Percentiles rank a stretch among this genome's conserved stretches.
These are phyloP conservation scores for Emydura subglobosa DNA, from an alignment of 2,113 vertebrate species.

Conservation along the genomic window DNA sequence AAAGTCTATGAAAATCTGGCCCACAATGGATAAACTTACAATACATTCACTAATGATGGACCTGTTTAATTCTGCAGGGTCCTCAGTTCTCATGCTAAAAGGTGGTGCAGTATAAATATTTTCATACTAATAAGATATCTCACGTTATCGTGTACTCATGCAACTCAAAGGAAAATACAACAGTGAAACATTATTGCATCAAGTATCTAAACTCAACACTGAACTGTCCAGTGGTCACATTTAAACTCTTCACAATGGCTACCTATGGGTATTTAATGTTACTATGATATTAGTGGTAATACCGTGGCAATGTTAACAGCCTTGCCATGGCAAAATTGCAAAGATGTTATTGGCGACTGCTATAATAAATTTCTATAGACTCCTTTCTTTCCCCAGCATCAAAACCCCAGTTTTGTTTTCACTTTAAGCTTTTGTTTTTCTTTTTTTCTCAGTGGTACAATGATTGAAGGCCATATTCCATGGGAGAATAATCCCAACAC, in stretches of 20 bases:
- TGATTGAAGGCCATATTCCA: neutral
- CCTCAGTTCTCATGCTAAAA: neutral
- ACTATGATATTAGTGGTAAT: neutral
- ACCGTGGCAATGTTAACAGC: neutral
- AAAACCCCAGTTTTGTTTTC: neutral
- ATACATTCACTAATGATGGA: neutral
- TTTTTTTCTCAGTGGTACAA: neutral
- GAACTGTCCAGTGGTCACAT: neutral
- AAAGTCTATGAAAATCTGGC: neutral
- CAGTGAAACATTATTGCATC: neutral
- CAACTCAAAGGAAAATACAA: neutral
- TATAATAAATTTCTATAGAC: neutral
- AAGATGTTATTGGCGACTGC: neutral
- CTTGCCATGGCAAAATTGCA: slow-evolving; percentile 21
- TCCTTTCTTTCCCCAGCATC: neutral
- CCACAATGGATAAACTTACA: neutral
- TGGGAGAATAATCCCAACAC: slow-evolving; percentile 33
- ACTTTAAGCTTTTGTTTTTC: slow-evolving; percentile 1
- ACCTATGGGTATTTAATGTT: neutral
- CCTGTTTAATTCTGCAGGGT: neutral
- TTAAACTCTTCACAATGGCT: slow-evolving; percentile 8
- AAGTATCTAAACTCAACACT: neutral
- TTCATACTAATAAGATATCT: neutral
- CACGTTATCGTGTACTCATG: neutral
- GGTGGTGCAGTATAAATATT: neutral